Conservation (phyloP, 2,113 vertebrate genomes). For the Leptobrachium leishanense region DNA sequence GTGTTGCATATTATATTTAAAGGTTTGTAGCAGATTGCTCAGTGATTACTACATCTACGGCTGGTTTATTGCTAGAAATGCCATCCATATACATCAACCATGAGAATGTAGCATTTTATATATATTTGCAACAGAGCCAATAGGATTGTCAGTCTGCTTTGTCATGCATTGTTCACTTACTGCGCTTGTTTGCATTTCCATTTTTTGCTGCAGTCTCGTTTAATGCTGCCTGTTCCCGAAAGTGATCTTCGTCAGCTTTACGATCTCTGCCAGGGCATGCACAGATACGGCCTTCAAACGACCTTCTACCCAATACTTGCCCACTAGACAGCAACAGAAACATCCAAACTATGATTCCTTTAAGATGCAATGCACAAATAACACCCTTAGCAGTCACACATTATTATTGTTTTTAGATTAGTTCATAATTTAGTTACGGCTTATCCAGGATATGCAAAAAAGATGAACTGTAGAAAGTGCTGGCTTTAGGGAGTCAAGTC, state of each 20-base stretch:
- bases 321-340: conserved; percentile 65
- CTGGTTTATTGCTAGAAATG: no score
- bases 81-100: no score
- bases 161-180: conserved; percentile 62
- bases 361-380: neutral
- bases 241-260: conserved; percentile 94
- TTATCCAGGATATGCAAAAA: no score
- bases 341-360: conserved; percentile 2
- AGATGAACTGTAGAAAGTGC: no score
- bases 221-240: conserved; percentile 89
- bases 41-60: no score
- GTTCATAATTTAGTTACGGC: no score
- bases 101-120: no score
- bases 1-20: no score
- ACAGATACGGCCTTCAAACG: conserved; percentile 91
- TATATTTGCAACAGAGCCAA: no score
- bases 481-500: no score
- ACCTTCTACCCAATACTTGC: conserved; percentile 84
- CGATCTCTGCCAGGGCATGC: conserved; percentile 93
- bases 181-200: conserved; percentile 79
- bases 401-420: neutral
- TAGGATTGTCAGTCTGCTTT: no score
- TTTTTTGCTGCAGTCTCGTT: conserved; percentile 86
- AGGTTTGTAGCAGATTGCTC: no score
- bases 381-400: neutral